Conservation (phyloP, 2,888 invertebrate genomes). For the Syrista parreyssii region DNA sequence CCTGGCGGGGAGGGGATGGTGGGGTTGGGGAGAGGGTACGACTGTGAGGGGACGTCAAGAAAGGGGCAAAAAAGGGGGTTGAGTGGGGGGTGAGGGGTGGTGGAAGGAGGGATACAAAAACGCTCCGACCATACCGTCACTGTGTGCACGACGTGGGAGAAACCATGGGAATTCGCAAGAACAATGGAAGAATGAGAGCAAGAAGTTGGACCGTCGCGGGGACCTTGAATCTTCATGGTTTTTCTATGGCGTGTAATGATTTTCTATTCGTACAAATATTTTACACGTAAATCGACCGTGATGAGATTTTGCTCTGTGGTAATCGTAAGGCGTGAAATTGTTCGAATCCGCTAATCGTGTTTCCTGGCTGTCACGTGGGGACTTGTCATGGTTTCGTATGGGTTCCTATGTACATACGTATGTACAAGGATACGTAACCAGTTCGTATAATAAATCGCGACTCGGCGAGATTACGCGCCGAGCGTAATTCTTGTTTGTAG, state of each 20-base stretch:
- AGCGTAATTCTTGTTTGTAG: slow-evolving; percentile 64
- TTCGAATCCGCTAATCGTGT: no score
- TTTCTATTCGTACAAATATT: no score
- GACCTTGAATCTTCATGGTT: not conserved
- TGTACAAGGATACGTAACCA: slow-evolving; percentile 16
- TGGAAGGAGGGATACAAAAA: slow-evolving; percentile 7
- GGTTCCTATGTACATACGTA: no score
- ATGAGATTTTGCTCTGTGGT: no score
- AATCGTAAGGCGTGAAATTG: no score
- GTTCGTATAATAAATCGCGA: slow-evolving; percentile 57
- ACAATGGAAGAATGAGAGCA: no score
- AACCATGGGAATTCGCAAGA: no score
- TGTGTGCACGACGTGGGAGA: no score
- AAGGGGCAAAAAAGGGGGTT: slow-evolving; percentile 18
- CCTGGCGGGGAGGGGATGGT: slow-evolving; percentile 40
- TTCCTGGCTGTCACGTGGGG: no score
- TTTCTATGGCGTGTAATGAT: no score
- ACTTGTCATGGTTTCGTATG: no score
- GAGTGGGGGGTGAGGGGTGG: slow-evolving; percentile 15
- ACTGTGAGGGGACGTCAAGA: slow-evolving; percentile 12
- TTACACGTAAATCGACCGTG: no score
- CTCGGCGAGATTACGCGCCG: slow-evolving; percentile 55
- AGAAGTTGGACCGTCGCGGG: not conserved
- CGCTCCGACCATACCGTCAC: not conserved
- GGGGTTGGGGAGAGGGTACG: slow-evolving; percentile 31